Evolutionary conservation across 2,113 vertebrate genomes (phyloP).

Genomic region (Eudorcas thomsonii): DNA sequence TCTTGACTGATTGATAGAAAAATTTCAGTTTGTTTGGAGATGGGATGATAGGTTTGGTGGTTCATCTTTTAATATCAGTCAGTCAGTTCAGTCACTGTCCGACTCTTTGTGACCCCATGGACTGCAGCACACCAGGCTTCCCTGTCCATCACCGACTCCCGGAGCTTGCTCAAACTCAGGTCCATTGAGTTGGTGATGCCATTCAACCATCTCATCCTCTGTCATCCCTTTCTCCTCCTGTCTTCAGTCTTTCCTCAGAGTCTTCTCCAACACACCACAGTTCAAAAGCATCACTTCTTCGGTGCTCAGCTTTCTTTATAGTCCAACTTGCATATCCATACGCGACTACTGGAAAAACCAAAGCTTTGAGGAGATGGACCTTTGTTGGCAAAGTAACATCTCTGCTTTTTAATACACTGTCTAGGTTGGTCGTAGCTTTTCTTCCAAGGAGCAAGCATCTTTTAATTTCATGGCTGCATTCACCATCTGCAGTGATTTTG

Average conservation of each 20-base stretch:
- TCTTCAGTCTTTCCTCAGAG: not conserved
- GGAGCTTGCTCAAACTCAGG: not conserved
- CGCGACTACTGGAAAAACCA: not conserved
- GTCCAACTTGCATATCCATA: not conserved
- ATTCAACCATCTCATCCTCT: not conserved
- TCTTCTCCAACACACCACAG: not conserved
- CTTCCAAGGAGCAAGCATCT: not conserved
- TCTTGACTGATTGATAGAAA: not conserved
- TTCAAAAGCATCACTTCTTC: not conserved
- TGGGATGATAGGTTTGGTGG: not conserved
- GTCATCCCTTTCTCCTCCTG: not conserved
- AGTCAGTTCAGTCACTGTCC: not conserved
- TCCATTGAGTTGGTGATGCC: not conserved
- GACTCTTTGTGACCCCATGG: not conserved
- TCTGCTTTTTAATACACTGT: not conserved
- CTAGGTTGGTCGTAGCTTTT: not conserved
- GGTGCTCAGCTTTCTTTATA: not conserved
- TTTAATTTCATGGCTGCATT: not conserved
- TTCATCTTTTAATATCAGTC: not conserved
- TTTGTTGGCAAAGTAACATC: not conserved
- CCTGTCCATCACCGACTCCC: not conserved
- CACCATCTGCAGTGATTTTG: not conserved
- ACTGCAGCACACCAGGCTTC: not conserved
- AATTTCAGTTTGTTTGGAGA: not conserved
- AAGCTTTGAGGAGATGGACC: not conserved